A percentile compares a stretch with the other conserved stretches of the same genome.
Evolutionary conservation across 1,140 invertebrate species (phyloP).

Genomic region (Calephelis virginiensis): DNA sequence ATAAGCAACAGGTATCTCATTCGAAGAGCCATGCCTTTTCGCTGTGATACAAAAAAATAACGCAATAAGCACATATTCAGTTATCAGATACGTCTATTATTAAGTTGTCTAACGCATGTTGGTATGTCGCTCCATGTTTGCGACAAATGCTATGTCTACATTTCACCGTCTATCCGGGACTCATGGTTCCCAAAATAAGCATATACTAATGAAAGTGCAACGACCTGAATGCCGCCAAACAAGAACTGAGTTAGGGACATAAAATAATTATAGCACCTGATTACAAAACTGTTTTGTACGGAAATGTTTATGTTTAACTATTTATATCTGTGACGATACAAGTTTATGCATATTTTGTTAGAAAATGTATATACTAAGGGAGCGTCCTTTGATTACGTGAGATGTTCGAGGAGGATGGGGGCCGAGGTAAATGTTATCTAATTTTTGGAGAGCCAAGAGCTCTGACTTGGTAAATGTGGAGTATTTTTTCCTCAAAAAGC

Average conservation of each 20-base stretch:
- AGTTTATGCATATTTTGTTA: too few species aligned
- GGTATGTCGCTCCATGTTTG: neutral
- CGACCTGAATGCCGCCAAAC: slow-evolving; percentile 40
- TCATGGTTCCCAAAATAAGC: slow-evolving; percentile 49
- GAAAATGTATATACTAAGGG: neutral
- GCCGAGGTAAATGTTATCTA: too few species aligned
- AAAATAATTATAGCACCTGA: slow-evolving; percentile 49
- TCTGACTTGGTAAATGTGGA: too few species aligned
- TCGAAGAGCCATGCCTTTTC: too few species aligned
- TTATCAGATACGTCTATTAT: too few species aligned
- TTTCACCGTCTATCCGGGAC: slow-evolving; percentile 32
- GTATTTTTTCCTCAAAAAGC: too few species aligned
- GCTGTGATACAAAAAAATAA: too few species aligned
- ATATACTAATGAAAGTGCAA: slow-evolving; percentile 44
- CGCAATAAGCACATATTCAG: too few species aligned
- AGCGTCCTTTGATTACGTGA: too few species aligned
- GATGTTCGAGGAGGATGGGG: too few species aligned
- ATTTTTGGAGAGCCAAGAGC: too few species aligned
- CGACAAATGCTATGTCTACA: slow-evolving; percentile 23
- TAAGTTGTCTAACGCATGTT: neutral
- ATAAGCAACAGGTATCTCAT: too few species aligned
- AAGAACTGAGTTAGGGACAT: slow-evolving; percentile 38
- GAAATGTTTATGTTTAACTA: neutral
- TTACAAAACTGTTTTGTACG: slow-evolving; percentile 11
- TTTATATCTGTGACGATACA: neutral